A percentile compares a stretch with the other conserved stretches of the same genome.
Evolutionary conservation across 1,140 invertebrate species (phyloP).

Genomic region (Elymnias hypermnestra): DNA sequence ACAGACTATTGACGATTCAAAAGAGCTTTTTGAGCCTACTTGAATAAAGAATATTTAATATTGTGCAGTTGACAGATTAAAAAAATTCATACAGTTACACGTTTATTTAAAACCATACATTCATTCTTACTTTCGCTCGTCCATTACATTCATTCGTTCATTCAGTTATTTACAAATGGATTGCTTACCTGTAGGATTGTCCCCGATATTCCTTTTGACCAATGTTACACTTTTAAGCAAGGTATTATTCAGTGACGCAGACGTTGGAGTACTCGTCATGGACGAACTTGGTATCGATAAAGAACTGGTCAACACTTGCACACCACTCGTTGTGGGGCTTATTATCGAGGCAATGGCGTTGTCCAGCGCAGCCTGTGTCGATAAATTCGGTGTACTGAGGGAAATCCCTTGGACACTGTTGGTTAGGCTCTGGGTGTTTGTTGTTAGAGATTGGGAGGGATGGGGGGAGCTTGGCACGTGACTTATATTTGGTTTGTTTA

Average conservation of each 20-base stretch:
- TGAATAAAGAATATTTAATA: too few species aligned
- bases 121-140: too few species aligned
- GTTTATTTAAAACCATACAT: too few species aligned
- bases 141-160: too few species aligned
- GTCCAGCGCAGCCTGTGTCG: constrained; percentile 49
- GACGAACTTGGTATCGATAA: constrained; percentile 26
- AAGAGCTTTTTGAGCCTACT: too few species aligned
- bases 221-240: constrained; percentile 56
- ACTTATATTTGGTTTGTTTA: constrained; percentile 40
- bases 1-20: too few species aligned
- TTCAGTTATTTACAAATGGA: too few species aligned
- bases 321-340: constrained; percentile 42
- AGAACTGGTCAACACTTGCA: constrained; percentile 58
- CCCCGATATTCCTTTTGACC: constrained; percentile 50
- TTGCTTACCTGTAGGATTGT: constrained; percentile 49
- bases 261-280: constrained; percentile 24
- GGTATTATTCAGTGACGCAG: constrained; percentile 35
- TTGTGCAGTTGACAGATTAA: too few species aligned
- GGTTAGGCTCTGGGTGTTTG: constrained; percentile 45
- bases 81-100: too few species aligned
- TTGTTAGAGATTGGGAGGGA: constrained; percentile 20
- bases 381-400: constrained; percentile 42
- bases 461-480: constrained; percentile 50
- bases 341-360: constrained; percentile 63
- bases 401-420: constrained; percentile 63